phyloP scores from a whole-genome alignment of 2,888 invertebrate species.

The Cerastoderma edule region DNA sequence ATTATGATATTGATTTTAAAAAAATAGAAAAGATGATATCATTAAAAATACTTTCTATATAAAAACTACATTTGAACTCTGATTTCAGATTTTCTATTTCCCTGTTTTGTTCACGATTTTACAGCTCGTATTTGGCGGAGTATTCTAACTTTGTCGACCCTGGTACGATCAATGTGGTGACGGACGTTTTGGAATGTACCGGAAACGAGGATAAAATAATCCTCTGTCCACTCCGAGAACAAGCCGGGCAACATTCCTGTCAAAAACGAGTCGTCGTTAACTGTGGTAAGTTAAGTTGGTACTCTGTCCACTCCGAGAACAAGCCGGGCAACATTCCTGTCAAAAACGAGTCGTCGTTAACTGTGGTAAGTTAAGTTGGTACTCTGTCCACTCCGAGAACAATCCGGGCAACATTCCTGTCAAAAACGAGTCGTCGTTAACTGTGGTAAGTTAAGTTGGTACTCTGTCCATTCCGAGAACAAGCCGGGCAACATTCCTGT shows the following conservation, averaged over 20 bases:
- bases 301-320: too few species aligned
- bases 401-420: too few species aligned
- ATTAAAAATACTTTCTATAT: background rate
- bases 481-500: too few species aligned
- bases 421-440: too few species aligned
- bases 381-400: too few species aligned
- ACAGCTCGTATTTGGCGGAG: constrained; percentile 1
- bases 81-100: background rate
- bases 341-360: too few species aligned
- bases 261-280: constrained; percentile 3
- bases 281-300: too few species aligned
- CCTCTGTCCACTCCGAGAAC: constrained; percentile 7
- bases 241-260: background rate
- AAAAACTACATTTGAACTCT: background rate
- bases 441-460: too few species aligned
- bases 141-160: constrained; percentile 6
- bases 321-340: too few species aligned
- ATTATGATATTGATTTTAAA: background rate
- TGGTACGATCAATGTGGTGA: background rate
- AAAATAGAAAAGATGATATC: background rate
- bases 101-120: background rate
- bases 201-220: constrained; percentile 11
- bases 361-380: too few species aligned
- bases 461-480: too few species aligned
- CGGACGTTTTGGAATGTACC: constrained; percentile 5